Conservation (phyloP, 2,888 invertebrate genomes). For the Aricia artaxerxes region DNA sequence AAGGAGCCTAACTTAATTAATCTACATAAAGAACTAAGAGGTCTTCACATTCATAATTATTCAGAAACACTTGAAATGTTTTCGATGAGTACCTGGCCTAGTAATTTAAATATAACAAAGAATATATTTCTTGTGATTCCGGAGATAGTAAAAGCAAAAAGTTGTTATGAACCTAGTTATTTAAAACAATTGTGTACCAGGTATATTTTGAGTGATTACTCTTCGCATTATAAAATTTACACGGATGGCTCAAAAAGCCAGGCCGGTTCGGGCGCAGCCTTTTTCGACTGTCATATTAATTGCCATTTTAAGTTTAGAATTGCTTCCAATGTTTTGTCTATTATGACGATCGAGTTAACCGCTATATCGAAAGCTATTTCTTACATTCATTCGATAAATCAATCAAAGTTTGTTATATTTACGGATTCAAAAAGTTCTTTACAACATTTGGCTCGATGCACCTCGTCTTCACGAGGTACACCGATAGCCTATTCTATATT, state of each 20-base stretch:
- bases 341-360: neutral
- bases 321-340: neutral
- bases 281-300: neutral
- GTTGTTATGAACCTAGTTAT: too few species aligned
- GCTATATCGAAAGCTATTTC: neutral
- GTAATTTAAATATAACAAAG: too few species aligned
- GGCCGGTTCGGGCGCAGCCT: neutral
- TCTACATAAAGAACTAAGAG: too few species aligned
- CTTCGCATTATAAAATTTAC: neutral
- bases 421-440: slow-evolving; percentile 1
- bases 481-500: slow-evolving; percentile 29
- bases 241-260: neutral
- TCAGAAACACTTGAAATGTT: too few species aligned
- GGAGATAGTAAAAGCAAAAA: too few species aligned
- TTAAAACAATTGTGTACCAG: too few species aligned
- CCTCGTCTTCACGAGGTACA: slow-evolving; percentile 24
- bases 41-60: too few species aligned
- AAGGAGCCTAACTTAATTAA: too few species aligned
- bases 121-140: too few species aligned
- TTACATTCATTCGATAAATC: neutral
- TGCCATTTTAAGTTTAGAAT: neutral
- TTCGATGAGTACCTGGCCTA: too few species aligned
- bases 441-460: slow-evolving; percentile 24
- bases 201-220: too few species aligned
- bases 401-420: slow-evolving; percentile 4